Evolutionary conservation across 23 tunicate species (phyloP).

Genomic region (Clavelina lepadiformis): DNA sequence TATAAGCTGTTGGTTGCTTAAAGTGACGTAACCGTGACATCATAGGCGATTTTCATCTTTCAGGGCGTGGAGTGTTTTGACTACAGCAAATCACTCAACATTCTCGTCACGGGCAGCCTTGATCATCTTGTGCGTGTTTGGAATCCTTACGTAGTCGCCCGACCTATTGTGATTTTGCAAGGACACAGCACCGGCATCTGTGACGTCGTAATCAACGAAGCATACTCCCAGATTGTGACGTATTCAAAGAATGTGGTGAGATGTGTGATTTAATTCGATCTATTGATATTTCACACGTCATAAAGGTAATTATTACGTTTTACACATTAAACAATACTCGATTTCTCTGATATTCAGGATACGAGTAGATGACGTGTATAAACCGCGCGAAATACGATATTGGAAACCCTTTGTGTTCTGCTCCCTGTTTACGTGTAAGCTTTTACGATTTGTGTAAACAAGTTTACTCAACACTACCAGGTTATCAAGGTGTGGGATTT

Average conservation of each 20-base stretch:
- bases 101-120: slow-evolving; percentile 88
- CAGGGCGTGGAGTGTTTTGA: slow-evolving; percentile 97
- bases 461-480: slow-evolving; percentile 9
- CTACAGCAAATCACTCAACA: slow-evolving; percentile 75
- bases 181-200: slow-evolving; percentile 96
- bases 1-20: background rate
- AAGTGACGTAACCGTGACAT: background rate
- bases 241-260: slow-evolving; percentile 91
- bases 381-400: no score
- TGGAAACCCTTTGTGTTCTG: no score
- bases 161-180: slow-evolving; percentile 72
- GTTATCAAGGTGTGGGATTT: slow-evolving; percentile 89
- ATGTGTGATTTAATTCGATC: background rate
- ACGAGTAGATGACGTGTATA: no score
- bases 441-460: background rate
- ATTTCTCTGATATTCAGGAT: no score
- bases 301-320: no score
- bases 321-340: no score
- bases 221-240: slow-evolving; percentile 64
- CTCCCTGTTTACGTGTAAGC: background rate
- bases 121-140: slow-evolving; percentile 90
- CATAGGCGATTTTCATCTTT: background rate
- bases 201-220: slow-evolving; percentile 70
- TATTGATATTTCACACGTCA: no score
- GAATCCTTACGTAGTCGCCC: slow-evolving; percentile 94